These are phyloP conservation scores for Lepus europaeus DNA, from an alignment of 2,113 vertebrate species.

Conservation along the genomic window DNA sequence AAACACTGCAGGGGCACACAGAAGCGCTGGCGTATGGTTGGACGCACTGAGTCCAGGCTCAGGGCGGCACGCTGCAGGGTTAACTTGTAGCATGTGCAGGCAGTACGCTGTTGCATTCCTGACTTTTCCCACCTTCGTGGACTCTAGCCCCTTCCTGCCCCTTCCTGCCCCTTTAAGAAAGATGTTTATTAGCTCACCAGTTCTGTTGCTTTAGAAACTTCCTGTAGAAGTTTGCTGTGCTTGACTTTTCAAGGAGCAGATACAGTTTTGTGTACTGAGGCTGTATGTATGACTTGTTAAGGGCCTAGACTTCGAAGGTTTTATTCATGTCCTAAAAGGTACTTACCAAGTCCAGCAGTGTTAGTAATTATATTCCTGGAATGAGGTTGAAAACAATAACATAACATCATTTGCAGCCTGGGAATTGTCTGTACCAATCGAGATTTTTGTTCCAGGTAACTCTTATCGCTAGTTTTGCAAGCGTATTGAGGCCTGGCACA, in stretches of 20 bases:
- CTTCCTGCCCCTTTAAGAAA: neutral
- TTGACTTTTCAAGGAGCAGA: conserved; percentile 11
- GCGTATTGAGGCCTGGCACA: neutral
- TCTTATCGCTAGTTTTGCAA: conserved; percentile 15
- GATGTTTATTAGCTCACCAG: neutral
- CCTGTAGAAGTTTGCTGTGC: neutral
- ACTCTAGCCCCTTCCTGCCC: neutral
- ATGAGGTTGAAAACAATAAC: conserved; percentile 35
- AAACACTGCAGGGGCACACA: neutral
- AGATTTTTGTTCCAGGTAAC: conserved; percentile 2
- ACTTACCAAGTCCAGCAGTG: neutral
- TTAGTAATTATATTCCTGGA: neutral
- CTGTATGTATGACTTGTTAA: neutral
- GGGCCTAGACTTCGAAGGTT: neutral
- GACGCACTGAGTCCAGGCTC: neutral
- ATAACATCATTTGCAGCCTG: neutral
- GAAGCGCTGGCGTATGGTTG: neutral
- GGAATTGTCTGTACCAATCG: neutral
- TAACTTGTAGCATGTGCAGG: neutral
- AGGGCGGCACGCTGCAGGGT: neutral
- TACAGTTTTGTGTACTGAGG: neutral
- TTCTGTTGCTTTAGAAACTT: conserved; percentile 44
- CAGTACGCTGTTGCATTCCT: neutral
- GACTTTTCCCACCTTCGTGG: neutral
- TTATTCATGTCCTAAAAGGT: neutral